Evolutionary conservation across 2,797 vertebrate species (phyloP), one percentile per base, ranked within the genome.

Genomic region (Balearica regulorum): DNA sequence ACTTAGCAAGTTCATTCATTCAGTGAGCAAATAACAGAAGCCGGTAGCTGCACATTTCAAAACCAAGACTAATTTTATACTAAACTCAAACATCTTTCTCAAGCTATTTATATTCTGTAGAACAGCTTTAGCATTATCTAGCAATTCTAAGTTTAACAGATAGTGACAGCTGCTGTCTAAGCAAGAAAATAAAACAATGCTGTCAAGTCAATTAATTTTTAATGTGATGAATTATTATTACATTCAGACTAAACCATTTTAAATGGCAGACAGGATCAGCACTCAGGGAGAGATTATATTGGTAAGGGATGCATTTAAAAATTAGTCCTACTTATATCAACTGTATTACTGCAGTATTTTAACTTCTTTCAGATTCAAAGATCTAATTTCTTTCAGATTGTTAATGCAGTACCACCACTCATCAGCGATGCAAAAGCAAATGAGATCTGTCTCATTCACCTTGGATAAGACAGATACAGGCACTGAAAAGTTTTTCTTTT

Each of bases 171-270:
- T 95, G 95, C 89, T 51, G 39, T 14, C 92, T 70, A 69, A 78
- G 90, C 87, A 83, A 93, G 94, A 76, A 96, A 92, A 95, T 73
- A 96, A 94, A 94, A 83, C 90, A 89, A 69, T 76, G 79, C 72
- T 93, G 95, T 94, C 89, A 65, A 92, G 76, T 65, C 77, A 87
- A 94, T 87, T 84, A 83, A 93, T 95, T 91, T 96, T 94, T 92
- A 93, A 95, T 91, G 61, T 31, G 22, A 92, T 86, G 46, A 90
- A 81, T 95, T 94, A 93, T 93, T 69, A 58, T 90, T 93, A 55
- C 41, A 13, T 76, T 70, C 80, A 87, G 89, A 80, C 76, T 48
- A 66, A 83, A 71, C n/a, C 81, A 73, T 55, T 94, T 94, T 84
- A 77, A 93, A 77, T 37, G 33, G 71, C 5, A 95, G 88, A 65